Evolutionary conservation across 2,113 vertebrate species (phyloP), one percentile per base, ranked within the genome.

Genomic region (Platichthys stellatus): DNA sequence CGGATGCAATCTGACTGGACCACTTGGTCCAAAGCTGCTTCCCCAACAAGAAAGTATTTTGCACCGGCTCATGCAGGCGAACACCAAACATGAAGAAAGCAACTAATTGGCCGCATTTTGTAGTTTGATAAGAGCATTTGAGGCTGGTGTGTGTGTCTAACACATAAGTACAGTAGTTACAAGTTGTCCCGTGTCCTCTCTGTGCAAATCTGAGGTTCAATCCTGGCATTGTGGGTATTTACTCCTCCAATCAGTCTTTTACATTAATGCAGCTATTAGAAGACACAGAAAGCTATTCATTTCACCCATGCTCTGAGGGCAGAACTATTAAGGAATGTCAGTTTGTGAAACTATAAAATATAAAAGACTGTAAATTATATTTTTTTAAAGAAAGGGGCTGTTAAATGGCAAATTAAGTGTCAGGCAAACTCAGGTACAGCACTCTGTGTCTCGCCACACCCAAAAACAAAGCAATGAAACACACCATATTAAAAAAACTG

Each of bases 121-220:
- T 79, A 59, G 76, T 75, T 69, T 85, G 69, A 76, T 72, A 72
- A 65, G 79, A 76, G 70, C 49, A 49, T 84, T 84, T 85, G 77
- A 89, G 83, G 87, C 86, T 87, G 79, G 85, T 81, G 47, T 49
- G 47, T 51, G 69, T 76, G 71, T 80, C 61, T 67, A 54, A 77
- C 76, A 85, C 72, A 68, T 57, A 61, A 69, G 71, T 76, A 84
- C 78, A 81, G 60, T 47, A 81, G 65, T 66, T 84, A 78, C 77
- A 76, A 86, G 82, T 65, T 63, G 26, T 81, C 61, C 64, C 12
- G 14, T 54, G 76, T 83, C 76, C 45, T 85, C 80, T 72, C 83
- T 86, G 88, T 89, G 80, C 85, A 88, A 90, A 83, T 89, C 83
- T 83, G 73, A 76, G 66, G 71, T 84, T 77, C 79, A 81, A 78